phyloP scores from a whole-genome alignment of 1,140 invertebrate species.

The Euwallacea similis region DNA sequence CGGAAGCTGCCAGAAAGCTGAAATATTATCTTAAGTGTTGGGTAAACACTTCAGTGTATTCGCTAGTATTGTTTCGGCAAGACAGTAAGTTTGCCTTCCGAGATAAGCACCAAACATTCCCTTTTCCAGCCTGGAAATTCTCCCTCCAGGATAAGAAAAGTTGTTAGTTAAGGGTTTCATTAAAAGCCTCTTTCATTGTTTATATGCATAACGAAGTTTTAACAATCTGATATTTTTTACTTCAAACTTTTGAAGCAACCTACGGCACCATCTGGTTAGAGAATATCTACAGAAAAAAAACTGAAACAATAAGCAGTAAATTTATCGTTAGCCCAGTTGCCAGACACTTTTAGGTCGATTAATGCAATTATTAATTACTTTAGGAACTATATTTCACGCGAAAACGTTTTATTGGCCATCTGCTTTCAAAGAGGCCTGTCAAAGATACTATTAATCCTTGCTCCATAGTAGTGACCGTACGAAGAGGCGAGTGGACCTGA shows the following conservation, averaged over 20 bases:
- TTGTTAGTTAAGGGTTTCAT: background rate
- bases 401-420: slow-evolving; percentile 14
- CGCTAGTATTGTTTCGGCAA: slow-evolving; percentile 4
- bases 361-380: slow-evolving; percentile 22
- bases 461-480: background rate
- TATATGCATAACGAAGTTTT: too few relatives aligned
- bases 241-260: too few relatives aligned
- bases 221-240: too few relatives aligned
- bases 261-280: too few relatives aligned
- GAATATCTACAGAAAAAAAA: background rate
- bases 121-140: background rate
- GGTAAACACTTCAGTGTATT: slow-evolving; percentile 8
- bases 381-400: slow-evolving; percentile 21
- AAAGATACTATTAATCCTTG: slow-evolving; percentile 21
- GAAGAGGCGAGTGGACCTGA: background rate
- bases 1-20: background rate
- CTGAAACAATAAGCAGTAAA: slow-evolving; percentile 1
- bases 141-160: background rate
- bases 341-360: slow-evolving; percentile 12
- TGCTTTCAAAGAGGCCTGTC: slow-evolving; percentile 16
- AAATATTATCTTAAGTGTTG: slow-evolving; percentile 7
- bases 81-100: background rate
- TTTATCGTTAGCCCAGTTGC: background rate
- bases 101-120: background rate
- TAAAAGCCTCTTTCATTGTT: too few relatives aligned